Conservation (phyloP, 2,797 vertebrate genomes). For the Propithecus deckenii region DNA sequence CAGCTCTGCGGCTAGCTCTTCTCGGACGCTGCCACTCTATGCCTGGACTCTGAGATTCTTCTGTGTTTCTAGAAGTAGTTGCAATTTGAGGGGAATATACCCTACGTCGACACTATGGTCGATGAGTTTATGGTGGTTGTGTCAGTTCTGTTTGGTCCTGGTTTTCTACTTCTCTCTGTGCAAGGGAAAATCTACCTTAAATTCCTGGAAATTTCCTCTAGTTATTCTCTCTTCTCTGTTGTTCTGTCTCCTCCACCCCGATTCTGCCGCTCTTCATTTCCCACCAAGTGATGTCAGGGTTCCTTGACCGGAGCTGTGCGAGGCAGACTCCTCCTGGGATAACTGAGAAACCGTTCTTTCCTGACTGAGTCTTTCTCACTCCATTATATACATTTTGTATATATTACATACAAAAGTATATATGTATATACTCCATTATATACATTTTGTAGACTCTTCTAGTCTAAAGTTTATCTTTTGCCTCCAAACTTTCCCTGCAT, state of each 20-base stretch:
- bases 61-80: constrained; percentile 43
- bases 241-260: background rate
- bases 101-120: background rate
- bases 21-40: background rate
- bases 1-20: background rate
- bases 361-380: background rate
- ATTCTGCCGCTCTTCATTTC: background rate
- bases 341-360: background rate
- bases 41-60: background rate
- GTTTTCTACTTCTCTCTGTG: constrained; percentile 10
- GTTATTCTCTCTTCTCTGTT: background rate
- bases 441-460: background rate
- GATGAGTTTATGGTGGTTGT: background rate
- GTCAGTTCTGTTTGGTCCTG: background rate
- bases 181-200: background rate
- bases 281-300: background rate
- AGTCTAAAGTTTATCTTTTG: background rate
- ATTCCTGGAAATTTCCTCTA: background rate
- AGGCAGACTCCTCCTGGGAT: background rate
- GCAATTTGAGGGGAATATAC: background rate
- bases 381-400: no score
- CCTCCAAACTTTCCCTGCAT: background rate
- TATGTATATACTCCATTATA: background rate
- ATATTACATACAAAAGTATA: no score
- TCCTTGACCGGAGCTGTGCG: background rate